A percentile compares a stretch with the other conserved stretches of the same genome.
These are phyloP conservation scores for Esox masquinongy DNA, from an alignment of 2,797 vertebrate species.

Conservation along the genomic window DNA sequence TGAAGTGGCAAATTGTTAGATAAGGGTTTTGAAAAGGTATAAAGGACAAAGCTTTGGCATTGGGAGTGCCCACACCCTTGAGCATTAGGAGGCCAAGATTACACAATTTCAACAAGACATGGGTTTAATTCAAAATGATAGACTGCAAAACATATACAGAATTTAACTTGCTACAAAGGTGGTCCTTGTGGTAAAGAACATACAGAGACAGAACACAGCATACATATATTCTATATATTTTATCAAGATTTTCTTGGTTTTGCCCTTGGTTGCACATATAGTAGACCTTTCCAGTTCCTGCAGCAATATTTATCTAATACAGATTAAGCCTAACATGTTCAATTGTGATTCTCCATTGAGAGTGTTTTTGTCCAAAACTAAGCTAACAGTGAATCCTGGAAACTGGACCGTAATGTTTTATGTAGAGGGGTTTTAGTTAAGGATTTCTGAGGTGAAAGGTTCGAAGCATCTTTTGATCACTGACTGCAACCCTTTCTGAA, in stretches of 20 bases:
- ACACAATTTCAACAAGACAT: neutral
- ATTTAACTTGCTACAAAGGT: too few species aligned
- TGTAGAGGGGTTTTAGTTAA: neutral
- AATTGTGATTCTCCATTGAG: neutral
- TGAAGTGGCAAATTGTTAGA: slow-evolving; percentile 15
- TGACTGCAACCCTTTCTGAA: neutral
- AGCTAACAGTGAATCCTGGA: neutral
- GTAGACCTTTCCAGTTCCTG: too few species aligned
- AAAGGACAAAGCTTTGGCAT: neutral
- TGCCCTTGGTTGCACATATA: too few species aligned
- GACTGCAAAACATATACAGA: too few species aligned
- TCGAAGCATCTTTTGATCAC: neutral
- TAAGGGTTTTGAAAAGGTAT: neutral
- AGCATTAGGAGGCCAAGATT: neutral
- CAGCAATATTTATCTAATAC: neutral
- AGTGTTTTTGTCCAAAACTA: neutral
- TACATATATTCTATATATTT: too few species aligned
- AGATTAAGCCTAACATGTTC: too few species aligned
- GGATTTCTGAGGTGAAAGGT: neutral
- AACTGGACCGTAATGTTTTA: neutral
- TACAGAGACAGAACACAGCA: too few species aligned
- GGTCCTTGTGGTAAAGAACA: too few species aligned
- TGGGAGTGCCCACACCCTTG: neutral
- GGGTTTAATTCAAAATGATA: too few species aligned
- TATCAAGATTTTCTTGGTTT: too few species aligned